Evolutionary conservation across 1,140 invertebrate genomes (phyloP), one percentile per base, ranked within the genome.

Genomic region (Popillia japonica): DNA sequence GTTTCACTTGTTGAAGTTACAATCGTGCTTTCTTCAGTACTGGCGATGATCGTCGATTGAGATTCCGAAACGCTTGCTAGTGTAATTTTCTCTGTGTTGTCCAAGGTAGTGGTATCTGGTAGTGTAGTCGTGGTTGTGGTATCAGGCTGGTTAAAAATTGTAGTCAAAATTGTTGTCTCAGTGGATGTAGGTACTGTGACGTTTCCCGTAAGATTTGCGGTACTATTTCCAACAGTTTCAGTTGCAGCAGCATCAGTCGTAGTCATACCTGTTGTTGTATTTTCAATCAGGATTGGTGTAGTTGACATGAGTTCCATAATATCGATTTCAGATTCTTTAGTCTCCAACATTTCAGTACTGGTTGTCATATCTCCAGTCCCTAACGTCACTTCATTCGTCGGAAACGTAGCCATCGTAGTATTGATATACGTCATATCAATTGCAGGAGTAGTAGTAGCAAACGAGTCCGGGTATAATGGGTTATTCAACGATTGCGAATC

Each of bases 401-500:
- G n/a, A 77, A 34, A 6, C n/a, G 20, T 55, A 17, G 41, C 7
- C 40, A 20, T 44, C 22, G 34, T 40, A 78, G 72, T 3, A 10
- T 76, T 55, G 8, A n/a, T 55, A n/a, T 40, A 23, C 23, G 8
- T 14, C 40, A 74, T 74, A 3, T 20, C 17, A 44, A 59, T 23
- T 48, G n/a, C 27, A 23, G 41, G 14, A 7, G 74, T 55, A 40
- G 83, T 84, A 4, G 84, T 84, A n/a, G n/a, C n/a, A 41, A 77
- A 73, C 14, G 81, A 78, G 48, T 83, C 83, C 8, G 85, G 85
- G 79, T 83, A 85, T 11, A 84, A 59, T 7, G 84, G 81, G 80
- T 81, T 84, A 64, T 86, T 84, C 75, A 86, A 86, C 11, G 84
- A 82, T 3, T 89, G 88, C 72, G 92, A 86, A 86, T 95, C 92